Percentiles rank a stretch among this genome's conserved stretches.
Evolutionary conservation across 2,888 invertebrate genomes (phyloP).

Genomic region (Taphrorychus bicolor): DNA sequence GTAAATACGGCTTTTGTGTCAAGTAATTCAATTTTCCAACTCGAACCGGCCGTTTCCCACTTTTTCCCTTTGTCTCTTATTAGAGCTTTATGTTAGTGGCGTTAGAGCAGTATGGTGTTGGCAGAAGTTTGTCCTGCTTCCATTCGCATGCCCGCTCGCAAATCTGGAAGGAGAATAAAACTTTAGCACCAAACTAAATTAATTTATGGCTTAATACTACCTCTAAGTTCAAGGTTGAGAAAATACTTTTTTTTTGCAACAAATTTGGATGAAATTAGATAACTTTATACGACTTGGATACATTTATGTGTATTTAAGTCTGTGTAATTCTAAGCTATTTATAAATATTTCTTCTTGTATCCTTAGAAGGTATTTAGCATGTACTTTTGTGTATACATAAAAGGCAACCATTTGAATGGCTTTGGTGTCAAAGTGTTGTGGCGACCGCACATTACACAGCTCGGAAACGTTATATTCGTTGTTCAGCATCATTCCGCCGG

Average conservation of each 20-base stretch:
- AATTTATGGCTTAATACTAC: background rate
- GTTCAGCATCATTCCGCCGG: background rate
- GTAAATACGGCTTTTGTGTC: constrained; percentile 37
- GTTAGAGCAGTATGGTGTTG: background rate
- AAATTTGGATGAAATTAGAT: background rate
- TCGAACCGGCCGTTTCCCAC: constrained; percentile 32
- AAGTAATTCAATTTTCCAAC: constrained; percentile 41
- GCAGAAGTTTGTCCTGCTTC: background rate
- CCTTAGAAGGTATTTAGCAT: no score
- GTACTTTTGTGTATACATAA: no score
- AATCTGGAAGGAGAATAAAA: background rate
- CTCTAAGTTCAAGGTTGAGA: background rate
- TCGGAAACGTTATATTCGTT: background rate
- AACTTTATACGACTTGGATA: no score
- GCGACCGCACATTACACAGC: background rate
- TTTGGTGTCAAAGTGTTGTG: background rate
- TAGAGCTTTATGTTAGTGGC: constrained; percentile 7
- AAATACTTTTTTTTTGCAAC: background rate
- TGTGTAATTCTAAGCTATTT: no score
- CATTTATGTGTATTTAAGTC: no score
- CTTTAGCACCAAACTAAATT: background rate
- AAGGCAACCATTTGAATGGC: background rate
- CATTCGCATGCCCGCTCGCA: background rate
- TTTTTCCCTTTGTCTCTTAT: constrained; percentile 27
- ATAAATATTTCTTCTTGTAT: no score